A percentile compares a stretch with the other conserved stretches of the same genome.
phyloP scores from a whole-genome alignment of 2,888 invertebrate genomes.

The Athalia circularis region DNA sequence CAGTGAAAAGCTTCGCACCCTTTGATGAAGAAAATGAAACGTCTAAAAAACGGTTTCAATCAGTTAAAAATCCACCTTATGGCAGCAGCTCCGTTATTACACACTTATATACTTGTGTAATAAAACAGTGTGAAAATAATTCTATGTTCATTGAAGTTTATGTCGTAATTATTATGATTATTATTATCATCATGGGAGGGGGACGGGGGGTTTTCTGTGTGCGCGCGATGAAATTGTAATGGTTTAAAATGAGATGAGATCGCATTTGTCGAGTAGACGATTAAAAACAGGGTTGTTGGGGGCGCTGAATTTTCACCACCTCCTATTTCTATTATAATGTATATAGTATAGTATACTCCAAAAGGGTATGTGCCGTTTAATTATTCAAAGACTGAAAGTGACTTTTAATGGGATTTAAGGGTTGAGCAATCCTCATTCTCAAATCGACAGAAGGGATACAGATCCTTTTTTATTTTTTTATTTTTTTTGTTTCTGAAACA shows the following conservation, averaged over 20 bases:
- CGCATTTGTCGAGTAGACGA: conserved; percentile 19
- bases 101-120: too few species aligned
- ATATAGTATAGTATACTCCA: neutral
- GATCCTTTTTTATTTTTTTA: neutral
- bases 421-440: neutral
- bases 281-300: conserved; percentile 4
- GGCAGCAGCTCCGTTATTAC: too few species aligned
- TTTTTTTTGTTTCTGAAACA: neutral
- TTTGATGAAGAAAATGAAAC: too few species aligned
- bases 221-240: neutral
- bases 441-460: neutral
- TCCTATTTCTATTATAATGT: neutral
- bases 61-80: too few species aligned
- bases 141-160: too few species aligned
- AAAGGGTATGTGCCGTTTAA: neutral
- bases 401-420: neutral
- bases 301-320: neutral
- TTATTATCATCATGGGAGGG: too few species aligned
- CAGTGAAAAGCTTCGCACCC: too few species aligned
- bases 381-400: conserved; percentile 23
- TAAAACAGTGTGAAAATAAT: too few species aligned
- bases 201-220: too few species aligned
- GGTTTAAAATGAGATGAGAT: neutral
- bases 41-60: too few species aligned
- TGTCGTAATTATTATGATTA: too few species aligned